Conservation (phyloP, 2,888 invertebrate species). For the Drosophila kokeensis region DNA sequence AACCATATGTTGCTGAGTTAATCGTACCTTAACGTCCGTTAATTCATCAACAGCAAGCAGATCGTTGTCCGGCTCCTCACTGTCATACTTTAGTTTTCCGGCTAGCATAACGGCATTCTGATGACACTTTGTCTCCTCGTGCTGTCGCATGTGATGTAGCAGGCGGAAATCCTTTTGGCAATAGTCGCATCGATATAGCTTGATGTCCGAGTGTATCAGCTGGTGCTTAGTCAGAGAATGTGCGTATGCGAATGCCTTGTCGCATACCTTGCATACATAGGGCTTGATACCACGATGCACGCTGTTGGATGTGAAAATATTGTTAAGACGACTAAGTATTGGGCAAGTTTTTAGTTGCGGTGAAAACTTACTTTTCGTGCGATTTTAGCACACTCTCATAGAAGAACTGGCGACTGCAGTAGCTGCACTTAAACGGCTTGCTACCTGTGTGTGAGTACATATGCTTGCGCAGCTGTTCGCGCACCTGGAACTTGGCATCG, state of each 20-base stretch:
- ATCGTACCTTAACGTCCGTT: slow-evolving; percentile 43
- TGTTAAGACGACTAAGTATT: neutral
- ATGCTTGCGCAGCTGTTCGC: slow-evolving; percentile 82
- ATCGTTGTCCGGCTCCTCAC: slow-evolving; percentile 54
- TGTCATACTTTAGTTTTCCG: slow-evolving; percentile 55
- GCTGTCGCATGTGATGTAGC: slow-evolving; percentile 83
- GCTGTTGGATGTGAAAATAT: slow-evolving; percentile 33
- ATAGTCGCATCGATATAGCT: slow-evolving; percentile 81
- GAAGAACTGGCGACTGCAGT: slow-evolving; percentile 81
- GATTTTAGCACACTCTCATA: slow-evolving; percentile 83
- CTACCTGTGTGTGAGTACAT: slow-evolving; percentile 82
- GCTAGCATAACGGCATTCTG: slow-evolving; percentile 78
- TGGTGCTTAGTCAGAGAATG: slow-evolving; percentile 82
- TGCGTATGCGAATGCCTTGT: slow-evolving; percentile 81
- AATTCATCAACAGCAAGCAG: slow-evolving; percentile 45
- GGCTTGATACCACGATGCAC: slow-evolving; percentile 82
- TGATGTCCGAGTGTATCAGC: slow-evolving; percentile 82
- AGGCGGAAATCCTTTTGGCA: slow-evolving; percentile 83
- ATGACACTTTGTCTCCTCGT: slow-evolving; percentile 82
- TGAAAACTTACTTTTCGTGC: slow-evolving; percentile 79
- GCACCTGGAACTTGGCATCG: slow-evolving; percentile 77
- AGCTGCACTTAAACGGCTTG: slow-evolving; percentile 82
- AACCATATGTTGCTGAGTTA: slow-evolving; percentile 35
- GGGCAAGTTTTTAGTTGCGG: neutral
- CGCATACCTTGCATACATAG: slow-evolving; percentile 79